These are phyloP conservation scores for Tiaroga cobitis DNA, from an alignment of 2,797 vertebrate species.

Conservation along the genomic window DNA sequence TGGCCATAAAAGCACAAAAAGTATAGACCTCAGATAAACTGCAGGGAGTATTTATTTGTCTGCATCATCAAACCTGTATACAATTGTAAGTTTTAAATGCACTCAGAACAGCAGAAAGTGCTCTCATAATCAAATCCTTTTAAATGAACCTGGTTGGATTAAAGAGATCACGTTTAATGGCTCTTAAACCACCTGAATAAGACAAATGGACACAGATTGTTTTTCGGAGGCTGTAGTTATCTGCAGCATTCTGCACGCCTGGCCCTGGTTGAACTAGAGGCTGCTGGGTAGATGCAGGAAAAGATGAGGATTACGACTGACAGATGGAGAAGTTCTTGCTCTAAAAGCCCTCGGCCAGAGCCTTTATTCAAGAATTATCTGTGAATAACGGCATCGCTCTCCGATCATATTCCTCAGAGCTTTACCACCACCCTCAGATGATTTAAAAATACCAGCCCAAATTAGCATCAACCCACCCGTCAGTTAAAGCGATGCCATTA, in stretches of 20 bases:
- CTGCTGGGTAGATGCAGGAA: slow-evolving; percentile 8
- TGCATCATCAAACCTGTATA: background rate
- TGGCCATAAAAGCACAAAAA: too few species aligned
- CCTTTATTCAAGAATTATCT: slow-evolving; percentile 27
- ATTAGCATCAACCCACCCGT: background rate
- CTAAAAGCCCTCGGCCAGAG: slow-evolving; percentile 14
- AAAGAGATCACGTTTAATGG: slow-evolving; percentile 40
- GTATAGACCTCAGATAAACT: background rate
- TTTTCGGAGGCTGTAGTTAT: slow-evolving; percentile 43
- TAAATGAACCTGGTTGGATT: slow-evolving; percentile 34
- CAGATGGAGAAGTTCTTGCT: slow-evolving; percentile 32
- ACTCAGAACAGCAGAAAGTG: slow-evolving; percentile 8
- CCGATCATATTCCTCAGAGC: background rate
- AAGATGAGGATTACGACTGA: slow-evolving; percentile 44
- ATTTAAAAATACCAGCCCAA: slow-evolving; percentile 12
- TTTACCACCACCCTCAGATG: background rate
- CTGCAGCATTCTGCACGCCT: background rate
- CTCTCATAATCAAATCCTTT: slow-evolving; percentile 24
- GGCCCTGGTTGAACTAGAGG: slow-evolving; percentile 10
- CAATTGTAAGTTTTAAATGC: slow-evolving; percentile 22
- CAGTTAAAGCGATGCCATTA: slow-evolving; percentile 13
- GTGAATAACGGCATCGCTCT: background rate
- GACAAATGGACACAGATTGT: slow-evolving; percentile 47
- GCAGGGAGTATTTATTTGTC: slow-evolving; percentile 1
- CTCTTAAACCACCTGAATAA: slow-evolving; percentile 23